A percentile compares a stretch with the other conserved stretches of the same genome.
phyloP scores from a whole-genome alignment of 2,113 vertebrate genomes.

The Eulacestoma nigropectus region DNA sequence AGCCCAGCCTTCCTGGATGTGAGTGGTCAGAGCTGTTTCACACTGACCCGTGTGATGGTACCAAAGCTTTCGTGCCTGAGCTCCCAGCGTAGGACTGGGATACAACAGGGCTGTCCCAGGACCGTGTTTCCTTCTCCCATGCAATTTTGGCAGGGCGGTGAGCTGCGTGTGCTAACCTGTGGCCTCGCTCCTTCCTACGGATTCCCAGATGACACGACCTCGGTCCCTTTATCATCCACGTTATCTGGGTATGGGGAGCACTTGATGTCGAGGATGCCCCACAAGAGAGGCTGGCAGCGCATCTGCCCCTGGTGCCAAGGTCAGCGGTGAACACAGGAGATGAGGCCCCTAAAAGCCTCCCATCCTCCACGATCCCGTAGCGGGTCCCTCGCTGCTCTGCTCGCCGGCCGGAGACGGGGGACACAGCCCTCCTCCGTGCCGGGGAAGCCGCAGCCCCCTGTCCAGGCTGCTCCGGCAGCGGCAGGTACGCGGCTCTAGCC shows the following conservation, averaged over 20 bases:
- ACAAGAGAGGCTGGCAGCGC: neutral
- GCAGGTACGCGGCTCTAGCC: neutral
- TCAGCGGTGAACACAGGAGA: neutral
- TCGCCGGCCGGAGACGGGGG: neutral
- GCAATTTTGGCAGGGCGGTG: neutral
- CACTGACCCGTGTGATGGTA: accelerated
- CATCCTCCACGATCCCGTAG: neutral
- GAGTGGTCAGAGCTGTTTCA: neutral
- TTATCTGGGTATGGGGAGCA: neutral
- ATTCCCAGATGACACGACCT: neutral
- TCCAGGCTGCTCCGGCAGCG: neutral
- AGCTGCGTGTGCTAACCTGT: neutral
- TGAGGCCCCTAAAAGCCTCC: neutral
- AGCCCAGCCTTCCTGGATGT: neutral
- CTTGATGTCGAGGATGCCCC: neutral
- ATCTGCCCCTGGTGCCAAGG: neutral
- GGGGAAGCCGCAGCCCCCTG: neutral
- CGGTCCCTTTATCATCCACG: neutral
- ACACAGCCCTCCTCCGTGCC: neutral
- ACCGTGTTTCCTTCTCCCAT: accelerated
- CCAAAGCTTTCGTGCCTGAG: accelerated
- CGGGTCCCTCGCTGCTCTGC: neutral
- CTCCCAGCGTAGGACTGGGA: neutral
- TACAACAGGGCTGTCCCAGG: neutral
- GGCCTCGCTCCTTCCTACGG: neutral